Percentiles rank a stretch among this genome's conserved stretches.
These are phyloP conservation scores for Hydroisotoma schaefferi DNA, from an alignment of 2,888 invertebrate species.

Conservation along the genomic window DNA sequence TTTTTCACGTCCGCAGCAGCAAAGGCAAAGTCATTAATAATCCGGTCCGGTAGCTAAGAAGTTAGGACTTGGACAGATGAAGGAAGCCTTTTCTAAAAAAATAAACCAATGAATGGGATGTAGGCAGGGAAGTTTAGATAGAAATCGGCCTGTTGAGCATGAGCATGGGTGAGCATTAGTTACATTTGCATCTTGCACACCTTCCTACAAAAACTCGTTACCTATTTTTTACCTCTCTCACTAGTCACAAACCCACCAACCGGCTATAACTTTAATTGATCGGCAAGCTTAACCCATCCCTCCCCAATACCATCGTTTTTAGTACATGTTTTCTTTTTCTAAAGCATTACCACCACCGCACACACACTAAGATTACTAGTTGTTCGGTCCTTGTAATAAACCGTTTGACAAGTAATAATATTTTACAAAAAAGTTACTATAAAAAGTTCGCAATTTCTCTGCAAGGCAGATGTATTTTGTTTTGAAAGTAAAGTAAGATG, in stretches of 20 bases:
- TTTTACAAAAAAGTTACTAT: too few species aligned
- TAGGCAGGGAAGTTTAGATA: conserved; percentile 34
- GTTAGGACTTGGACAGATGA: conserved; percentile 1
- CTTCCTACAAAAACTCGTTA: conserved; percentile 16
- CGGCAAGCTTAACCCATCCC: conserved; percentile 11
- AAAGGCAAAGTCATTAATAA: too few species aligned
- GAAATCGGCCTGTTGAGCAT: conserved; percentile 38
- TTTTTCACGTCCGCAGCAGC: too few species aligned
- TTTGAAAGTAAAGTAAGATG: too few species aligned
- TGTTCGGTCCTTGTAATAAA: too few species aligned
- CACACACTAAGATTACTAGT: too few species aligned
- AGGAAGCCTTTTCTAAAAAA: conserved; percentile 12
- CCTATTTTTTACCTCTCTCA: conserved; percentile 17
- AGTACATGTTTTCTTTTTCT: too few species aligned
- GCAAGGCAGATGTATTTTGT: too few species aligned
- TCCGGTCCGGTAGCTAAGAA: too few species aligned
- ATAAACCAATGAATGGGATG: conserved; percentile 16
- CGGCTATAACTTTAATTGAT: conserved; percentile 37
- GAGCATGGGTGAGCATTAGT: conserved; percentile 21
- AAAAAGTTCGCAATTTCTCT: too few species aligned
- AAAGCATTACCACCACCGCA: too few species aligned
- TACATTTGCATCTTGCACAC: conserved; percentile 19
- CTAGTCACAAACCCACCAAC: conserved; percentile 26
- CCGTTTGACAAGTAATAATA: too few species aligned
- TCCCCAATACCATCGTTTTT: conserved; percentile 2